Conservation (phyloP, 2,888 invertebrate genomes). For the Agriopis marginaria region DNA sequence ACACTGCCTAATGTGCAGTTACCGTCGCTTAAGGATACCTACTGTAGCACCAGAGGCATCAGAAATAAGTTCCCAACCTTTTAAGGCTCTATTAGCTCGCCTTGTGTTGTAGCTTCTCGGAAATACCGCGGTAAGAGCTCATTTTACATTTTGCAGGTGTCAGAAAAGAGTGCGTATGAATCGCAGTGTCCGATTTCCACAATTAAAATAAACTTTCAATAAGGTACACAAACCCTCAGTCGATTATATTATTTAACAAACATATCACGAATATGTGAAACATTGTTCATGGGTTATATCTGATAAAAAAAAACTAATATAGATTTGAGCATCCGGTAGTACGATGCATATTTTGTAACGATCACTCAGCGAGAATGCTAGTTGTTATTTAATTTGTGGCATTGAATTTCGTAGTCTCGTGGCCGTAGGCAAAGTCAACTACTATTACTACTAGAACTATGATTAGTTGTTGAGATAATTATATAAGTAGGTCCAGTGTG, state of each 20-base stretch:
- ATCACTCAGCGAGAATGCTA: background rate
- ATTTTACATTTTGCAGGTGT: too few species aligned
- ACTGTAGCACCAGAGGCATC: too few species aligned
- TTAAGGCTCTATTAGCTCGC: too few species aligned
- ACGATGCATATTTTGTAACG: background rate
- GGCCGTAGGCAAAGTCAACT: background rate
- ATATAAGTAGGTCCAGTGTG: too few species aligned
- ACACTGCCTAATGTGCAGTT: too few species aligned
- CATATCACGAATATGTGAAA: background rate
- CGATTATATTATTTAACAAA: slow-evolving; percentile 2
- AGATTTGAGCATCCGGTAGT: background rate
- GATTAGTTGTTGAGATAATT: too few species aligned
- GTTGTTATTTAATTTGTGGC: background rate
- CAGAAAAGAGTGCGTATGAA: too few species aligned
- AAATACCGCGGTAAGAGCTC: too few species aligned
- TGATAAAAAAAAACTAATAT: slow-evolving; percentile 1
- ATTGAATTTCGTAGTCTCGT: background rate
- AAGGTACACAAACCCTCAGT: background rate
- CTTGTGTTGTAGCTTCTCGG: too few species aligned
- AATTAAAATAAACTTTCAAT: background rate
- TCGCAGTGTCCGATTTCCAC: too few species aligned
- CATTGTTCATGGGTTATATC: slow-evolving; percentile 9
- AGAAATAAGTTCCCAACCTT: too few species aligned
- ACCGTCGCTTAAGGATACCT: too few species aligned
- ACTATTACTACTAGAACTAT: background rate